A percentile compares a stretch with the other conserved stretches of the same genome.
Conservation (phyloP, 2,888 invertebrate genomes). For the Nymphalis urticae region DNA sequence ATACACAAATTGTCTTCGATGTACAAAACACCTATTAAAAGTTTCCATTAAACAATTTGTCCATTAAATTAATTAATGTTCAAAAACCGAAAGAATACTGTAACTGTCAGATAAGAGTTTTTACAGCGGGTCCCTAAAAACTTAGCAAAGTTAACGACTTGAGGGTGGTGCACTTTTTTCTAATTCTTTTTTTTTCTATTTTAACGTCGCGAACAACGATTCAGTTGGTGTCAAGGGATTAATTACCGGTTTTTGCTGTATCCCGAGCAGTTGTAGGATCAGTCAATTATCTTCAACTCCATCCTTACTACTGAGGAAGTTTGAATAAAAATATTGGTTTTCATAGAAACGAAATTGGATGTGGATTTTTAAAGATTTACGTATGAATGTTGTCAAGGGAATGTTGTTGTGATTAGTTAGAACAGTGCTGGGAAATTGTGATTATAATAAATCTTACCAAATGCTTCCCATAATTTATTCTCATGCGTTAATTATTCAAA, state of each 20-base stretch:
- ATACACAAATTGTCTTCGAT: too few species aligned
- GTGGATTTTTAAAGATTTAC: too few species aligned
- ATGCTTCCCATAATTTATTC: too few species aligned
- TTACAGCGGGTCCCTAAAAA: constrained; percentile 27
- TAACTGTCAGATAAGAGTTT: constrained; percentile 26
- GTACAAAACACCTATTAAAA: neutral
- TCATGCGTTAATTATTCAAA: too few species aligned
- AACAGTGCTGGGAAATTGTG: too few species aligned
- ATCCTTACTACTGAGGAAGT: neutral
- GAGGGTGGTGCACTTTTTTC: constrained; percentile 10
- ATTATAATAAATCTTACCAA: too few species aligned
- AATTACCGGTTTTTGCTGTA: constrained; percentile 38
- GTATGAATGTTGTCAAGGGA: too few species aligned
- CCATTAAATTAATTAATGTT: constrained; percentile 23
- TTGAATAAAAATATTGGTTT: too few species aligned
- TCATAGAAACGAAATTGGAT: too few species aligned
- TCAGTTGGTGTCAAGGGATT: constrained; percentile 35
- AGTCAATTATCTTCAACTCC: constrained; percentile 25
- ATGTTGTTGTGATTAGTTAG: too few species aligned
- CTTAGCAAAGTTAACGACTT: constrained; percentile 27
- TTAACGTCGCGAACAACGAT: constrained; percentile 38
- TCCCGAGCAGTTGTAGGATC: constrained; percentile 27
- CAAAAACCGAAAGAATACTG: constrained; percentile 14
- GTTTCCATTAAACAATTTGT: constrained; percentile 13
- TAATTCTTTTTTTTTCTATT: constrained; percentile 25